Conservation (phyloP, 2,113 vertebrate genomes). For the Zootoca vivipara region DNA sequence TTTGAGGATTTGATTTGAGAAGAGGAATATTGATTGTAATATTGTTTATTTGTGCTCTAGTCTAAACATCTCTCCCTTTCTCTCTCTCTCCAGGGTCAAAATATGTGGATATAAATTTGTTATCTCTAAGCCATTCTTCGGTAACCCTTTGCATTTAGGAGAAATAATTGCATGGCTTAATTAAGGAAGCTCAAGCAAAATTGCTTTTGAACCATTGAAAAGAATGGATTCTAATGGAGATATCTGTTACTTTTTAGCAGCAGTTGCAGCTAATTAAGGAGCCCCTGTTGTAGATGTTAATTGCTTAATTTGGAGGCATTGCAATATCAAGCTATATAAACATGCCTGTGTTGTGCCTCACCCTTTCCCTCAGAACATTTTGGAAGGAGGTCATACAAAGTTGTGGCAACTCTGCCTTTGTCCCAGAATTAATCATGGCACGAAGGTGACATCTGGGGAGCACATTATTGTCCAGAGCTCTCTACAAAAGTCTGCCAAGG, state of each 20-base stretch:
- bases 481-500: not conserved
- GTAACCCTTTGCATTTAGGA: constrained; percentile 14
- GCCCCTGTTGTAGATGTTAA: not conserved
- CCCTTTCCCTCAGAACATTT: not conserved
- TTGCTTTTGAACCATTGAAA: constrained; percentile 5
- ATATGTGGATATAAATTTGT: constrained; percentile 17
- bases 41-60: not conserved
- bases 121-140: not conserved
- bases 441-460: not conserved
- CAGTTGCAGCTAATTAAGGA: constrained; percentile 6
- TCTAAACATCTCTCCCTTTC: not conserved
- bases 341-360: not conserved
- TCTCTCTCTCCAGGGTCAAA: not conserved
- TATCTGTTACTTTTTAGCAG: not conserved
- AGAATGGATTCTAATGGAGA: not conserved
- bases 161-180: constrained; percentile 15
- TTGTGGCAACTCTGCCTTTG: not conserved
- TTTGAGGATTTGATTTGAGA: constrained; percentile 30
- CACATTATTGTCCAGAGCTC: not conserved
- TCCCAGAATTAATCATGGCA: not conserved
- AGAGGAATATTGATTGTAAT: not conserved
- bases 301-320: constrained; percentile 13
- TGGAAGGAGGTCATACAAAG: not conserved
- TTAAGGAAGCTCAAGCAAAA: constrained; percentile 27
- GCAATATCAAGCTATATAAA: not conserved